Percentiles rank a stretch among this genome's conserved stretches.
Conservation (phyloP, 1,140 invertebrate genomes). For the Cephus cinctus region DNA sequence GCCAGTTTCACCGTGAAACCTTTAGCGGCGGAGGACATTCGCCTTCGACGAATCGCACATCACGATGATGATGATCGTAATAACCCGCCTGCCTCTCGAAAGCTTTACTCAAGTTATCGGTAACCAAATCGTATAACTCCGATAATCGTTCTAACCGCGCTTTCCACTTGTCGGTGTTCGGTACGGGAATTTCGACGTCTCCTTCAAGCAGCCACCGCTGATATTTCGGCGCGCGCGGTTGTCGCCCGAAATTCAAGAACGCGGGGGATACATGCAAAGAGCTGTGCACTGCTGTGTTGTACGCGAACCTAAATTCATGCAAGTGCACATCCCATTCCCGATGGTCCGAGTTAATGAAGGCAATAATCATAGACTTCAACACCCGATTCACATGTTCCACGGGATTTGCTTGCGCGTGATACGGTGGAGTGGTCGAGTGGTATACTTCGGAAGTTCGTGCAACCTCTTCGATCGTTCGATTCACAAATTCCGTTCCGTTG, state of each 20-base stretch:
- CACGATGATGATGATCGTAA: no score
- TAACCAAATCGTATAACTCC: no score
- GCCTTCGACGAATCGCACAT: not conserved
- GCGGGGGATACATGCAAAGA: not conserved
- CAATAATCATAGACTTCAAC: conserved; percentile 39
- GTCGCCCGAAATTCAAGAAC: not conserved
- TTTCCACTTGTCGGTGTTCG: not conserved
- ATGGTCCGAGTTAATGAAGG: conserved; percentile 33
- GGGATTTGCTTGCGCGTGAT: not conserved
- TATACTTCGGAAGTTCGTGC: no score
- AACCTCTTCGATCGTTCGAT: not conserved
- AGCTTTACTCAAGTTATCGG: not conserved
- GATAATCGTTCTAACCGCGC: not conserved
- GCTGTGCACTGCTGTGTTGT: not conserved
- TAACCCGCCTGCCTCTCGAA: not conserved
- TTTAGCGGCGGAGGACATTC: no score
- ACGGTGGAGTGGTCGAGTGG: no score
- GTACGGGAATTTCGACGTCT: not conserved
- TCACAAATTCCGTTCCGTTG: conserved; percentile 16
- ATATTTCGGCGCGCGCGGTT: not conserved
- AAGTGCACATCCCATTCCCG: no score
- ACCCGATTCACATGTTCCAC: conserved; percentile 26
- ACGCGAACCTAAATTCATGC: not conserved
- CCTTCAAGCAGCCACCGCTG: not conserved
- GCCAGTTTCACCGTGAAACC: no score